Evolutionary conservation across 2,113 vertebrate genomes (phyloP).

Genomic region (Dipodomys merriami): DNA sequence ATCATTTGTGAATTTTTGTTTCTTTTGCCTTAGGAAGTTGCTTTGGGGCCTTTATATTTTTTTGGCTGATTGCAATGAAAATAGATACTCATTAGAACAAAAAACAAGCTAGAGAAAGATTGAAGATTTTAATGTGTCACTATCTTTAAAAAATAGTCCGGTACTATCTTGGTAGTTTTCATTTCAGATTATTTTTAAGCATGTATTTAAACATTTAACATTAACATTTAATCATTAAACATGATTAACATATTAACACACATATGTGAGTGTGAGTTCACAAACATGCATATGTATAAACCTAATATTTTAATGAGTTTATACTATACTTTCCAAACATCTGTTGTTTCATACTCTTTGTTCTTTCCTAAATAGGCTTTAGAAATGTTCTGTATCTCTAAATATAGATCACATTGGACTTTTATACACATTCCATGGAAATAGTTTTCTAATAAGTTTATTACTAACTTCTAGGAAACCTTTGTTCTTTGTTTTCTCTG

Average conservation of each 20-base stretch:
- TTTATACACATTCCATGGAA: not conserved
- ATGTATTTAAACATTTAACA: not conserved
- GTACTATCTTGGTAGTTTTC: not conserved
- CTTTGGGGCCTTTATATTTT: not conserved
- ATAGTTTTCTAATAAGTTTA: not conserved
- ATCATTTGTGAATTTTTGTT: not conserved
- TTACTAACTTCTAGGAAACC: not conserved
- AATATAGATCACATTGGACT: not conserved
- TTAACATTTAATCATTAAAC: constrained; percentile 11
- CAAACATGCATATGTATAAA: not conserved
- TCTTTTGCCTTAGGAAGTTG: not conserved
- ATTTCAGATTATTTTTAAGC: not conserved
- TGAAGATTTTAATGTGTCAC: not conserved
- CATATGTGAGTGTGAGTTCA: not conserved
- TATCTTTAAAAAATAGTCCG: not conserved
- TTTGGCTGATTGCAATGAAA: not conserved
- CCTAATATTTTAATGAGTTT: not conserved
- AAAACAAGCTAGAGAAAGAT: not conserved
- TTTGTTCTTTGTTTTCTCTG: not conserved
- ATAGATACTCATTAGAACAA: not conserved
- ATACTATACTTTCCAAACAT: not conserved
- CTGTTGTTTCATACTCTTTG: not conserved
- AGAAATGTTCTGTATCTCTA: not conserved
- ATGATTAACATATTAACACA: not conserved
- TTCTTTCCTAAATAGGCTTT: not conserved